Evolutionary conservation across 2,797 vertebrate species (phyloP).

Genomic region (Danio kyathit): DNA sequence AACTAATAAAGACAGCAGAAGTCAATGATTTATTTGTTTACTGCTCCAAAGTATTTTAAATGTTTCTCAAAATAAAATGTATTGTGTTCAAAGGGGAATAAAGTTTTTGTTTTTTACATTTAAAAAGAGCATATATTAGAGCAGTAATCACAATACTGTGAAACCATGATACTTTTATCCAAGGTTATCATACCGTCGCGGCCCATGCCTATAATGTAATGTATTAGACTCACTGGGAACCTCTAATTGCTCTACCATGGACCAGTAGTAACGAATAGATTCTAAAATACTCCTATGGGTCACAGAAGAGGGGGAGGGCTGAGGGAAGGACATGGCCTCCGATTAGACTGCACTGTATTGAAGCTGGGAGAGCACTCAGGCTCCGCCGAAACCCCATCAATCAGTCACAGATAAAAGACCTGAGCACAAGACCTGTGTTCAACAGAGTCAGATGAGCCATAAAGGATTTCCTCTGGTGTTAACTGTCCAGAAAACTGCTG

Average conservation of each 20-base stretch:
- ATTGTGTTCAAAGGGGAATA: too few species aligned
- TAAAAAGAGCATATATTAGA: too few species aligned
- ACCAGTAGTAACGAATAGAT: conserved; percentile 72
- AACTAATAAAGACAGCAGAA: too few species aligned
- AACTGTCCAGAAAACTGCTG: conserved; percentile 58
- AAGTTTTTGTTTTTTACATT: too few species aligned
- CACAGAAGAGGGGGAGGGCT: conserved; percentile 47
- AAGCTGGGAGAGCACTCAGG: conserved; percentile 71
- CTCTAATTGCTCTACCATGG: conserved; percentile 75
- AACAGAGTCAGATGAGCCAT: conserved; percentile 68
- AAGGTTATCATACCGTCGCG: too few species aligned
- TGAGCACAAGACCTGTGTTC: conserved; percentile 69
- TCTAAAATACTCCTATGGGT: conserved; percentile 62
- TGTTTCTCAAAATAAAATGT: too few species aligned
- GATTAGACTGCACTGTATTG: conserved; percentile 65
- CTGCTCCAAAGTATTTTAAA: too few species aligned
- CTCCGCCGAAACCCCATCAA: conserved; percentile 70
- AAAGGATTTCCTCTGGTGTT: conserved; percentile 72
- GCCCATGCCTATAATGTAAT: too few species aligned
- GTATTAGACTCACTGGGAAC: conserved; percentile 54
- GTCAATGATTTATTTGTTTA: too few species aligned
- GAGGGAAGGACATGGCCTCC: conserved; percentile 62
- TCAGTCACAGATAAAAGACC: conserved; percentile 77
- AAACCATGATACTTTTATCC: too few species aligned
- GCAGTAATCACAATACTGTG: too few species aligned